Conservation (phyloP, 2,888 invertebrate genomes). For the Zygaena filipendulae region DNA sequence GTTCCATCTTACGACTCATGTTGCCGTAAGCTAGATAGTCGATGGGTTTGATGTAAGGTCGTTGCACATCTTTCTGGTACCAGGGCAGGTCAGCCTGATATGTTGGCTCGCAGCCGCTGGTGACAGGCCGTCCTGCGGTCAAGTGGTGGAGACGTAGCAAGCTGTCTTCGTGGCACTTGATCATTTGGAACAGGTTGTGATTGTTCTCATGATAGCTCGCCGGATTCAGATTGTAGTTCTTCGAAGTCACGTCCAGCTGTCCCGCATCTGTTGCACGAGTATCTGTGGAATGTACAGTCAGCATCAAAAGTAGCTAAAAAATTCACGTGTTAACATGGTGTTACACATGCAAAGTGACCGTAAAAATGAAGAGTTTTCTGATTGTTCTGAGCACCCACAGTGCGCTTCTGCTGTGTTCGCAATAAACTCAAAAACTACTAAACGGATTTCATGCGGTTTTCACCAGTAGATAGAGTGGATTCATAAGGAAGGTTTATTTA, state of each 20-base stretch:
- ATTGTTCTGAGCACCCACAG: too few species aligned
- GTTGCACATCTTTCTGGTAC: slow-evolving; percentile 56
- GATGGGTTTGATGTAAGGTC: slow-evolving; percentile 50
- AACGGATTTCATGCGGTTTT: too few species aligned
- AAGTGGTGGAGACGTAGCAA: slow-evolving; percentile 49
- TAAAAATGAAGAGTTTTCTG: too few species aligned
- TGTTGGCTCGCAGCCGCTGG: slow-evolving; percentile 33
- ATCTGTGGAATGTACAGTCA: too few species aligned
- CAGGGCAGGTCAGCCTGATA: slow-evolving; percentile 51
- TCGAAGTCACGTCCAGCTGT: slow-evolving; percentile 25
- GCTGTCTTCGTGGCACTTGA: slow-evolving; percentile 60
- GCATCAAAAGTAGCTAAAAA: too few species aligned
- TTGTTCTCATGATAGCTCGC: slow-evolving; percentile 39
- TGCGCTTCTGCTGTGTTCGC: too few species aligned
- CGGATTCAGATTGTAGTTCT: slow-evolving; percentile 33
- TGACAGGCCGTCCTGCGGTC: slow-evolving; percentile 52
- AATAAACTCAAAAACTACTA: too few species aligned
- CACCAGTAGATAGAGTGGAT: too few species aligned
- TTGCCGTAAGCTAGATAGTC: slow-evolving; percentile 52
- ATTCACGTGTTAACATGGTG: neutral
- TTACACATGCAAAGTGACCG: too few species aligned
- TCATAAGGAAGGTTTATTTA: too few species aligned
- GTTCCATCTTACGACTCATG: slow-evolving; percentile 46
- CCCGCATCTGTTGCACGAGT: slow-evolving; percentile 20
- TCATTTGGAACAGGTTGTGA: slow-evolving; percentile 57